phyloP scores from a whole-genome alignment of 1,140 invertebrate genomes.

The Leptinotarsa defecta region DNA sequence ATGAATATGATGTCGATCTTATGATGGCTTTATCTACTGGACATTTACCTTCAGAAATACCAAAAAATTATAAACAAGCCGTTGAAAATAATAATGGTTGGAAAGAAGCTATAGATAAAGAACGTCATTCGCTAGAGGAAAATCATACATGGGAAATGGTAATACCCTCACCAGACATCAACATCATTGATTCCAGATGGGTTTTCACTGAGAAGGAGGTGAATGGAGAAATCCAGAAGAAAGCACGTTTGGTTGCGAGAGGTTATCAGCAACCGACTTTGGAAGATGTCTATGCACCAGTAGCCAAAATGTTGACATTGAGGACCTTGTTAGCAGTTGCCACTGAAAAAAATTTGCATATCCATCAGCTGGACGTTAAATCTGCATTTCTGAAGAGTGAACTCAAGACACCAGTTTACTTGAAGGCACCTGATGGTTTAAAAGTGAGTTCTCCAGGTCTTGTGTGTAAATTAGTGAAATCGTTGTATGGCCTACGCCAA shows the following conservation, averaged over 20 bases:
- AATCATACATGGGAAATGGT: slow-evolving; percentile 45
- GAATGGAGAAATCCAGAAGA: slow-evolving; percentile 40
- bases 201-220: slow-evolving; percentile 42
- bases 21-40: slow-evolving; percentile 14
- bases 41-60: slow-evolving; percentile 30
- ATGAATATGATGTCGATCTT: slow-evolving; percentile 10
- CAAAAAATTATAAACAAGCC: slow-evolving; percentile 4
- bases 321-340: slow-evolving; percentile 29
- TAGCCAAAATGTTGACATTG: slow-evolving; percentile 37
- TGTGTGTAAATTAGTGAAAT: slow-evolving; percentile 34
- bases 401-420: slow-evolving; percentile 9
- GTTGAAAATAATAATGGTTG: slow-evolving; percentile 17
- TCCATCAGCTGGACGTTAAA: slow-evolving; percentile 55
- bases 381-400: slow-evolving; percentile 53
- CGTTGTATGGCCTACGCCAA: slow-evolving; percentile 54
- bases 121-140: slow-evolving; percentile 43
- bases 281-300: slow-evolving; percentile 51
- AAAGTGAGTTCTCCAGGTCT: slow-evolving; percentile 13
- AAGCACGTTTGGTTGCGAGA: slow-evolving; percentile 56
- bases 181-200: slow-evolving; percentile 50
- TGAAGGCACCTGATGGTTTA: slow-evolving; percentile 33
- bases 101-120: slow-evolving; percentile 43
- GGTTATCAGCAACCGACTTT: slow-evolving; percentile 53
- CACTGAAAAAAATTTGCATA: slow-evolving; percentile 25
- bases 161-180: slow-evolving; percentile 39